Evolutionary conservation across 2,113 vertebrate species (phyloP).

Genomic region (Gnathonemus echidnorhynchus): DNA sequence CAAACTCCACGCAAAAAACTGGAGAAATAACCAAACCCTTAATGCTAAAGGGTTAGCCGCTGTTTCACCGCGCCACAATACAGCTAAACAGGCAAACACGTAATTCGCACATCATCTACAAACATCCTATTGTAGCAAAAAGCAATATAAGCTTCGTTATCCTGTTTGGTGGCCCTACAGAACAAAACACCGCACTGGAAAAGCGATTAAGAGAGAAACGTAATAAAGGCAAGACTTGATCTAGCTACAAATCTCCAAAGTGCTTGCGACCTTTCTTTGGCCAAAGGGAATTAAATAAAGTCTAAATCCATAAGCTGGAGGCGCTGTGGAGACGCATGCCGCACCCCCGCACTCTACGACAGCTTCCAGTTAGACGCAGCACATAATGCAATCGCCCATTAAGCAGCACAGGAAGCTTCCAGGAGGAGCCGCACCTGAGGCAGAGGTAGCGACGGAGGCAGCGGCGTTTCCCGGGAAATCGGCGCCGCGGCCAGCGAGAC

Average conservation of each 20-base stretch:
- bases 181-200: neutral
- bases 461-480: constrained; percentile 3
- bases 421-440: neutral
- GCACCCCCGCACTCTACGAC: neutral
- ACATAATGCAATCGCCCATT: constrained; percentile 1
- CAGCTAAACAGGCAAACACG: neutral
- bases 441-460: neutral
- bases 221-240: neutral
- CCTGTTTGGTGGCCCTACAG: neutral
- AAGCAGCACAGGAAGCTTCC: neutral
- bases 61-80: neutral
- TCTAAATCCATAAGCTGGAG: neutral
- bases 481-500: constrained; percentile 26
- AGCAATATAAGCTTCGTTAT: neutral
- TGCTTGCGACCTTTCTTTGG: neutral
- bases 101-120: neutral
- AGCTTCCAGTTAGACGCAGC: neutral
- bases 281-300: neutral
- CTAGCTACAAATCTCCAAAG: neutral
- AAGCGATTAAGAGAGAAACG: neutral
- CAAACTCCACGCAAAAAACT: neutral
- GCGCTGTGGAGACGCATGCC: neutral
- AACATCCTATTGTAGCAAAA: neutral
- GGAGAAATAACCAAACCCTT: neutral
- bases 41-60: neutral